These are phyloP conservation scores for Emberiza fucata DNA, from an alignment of 2,113 vertebrate species.

Conservation along the genomic window DNA sequence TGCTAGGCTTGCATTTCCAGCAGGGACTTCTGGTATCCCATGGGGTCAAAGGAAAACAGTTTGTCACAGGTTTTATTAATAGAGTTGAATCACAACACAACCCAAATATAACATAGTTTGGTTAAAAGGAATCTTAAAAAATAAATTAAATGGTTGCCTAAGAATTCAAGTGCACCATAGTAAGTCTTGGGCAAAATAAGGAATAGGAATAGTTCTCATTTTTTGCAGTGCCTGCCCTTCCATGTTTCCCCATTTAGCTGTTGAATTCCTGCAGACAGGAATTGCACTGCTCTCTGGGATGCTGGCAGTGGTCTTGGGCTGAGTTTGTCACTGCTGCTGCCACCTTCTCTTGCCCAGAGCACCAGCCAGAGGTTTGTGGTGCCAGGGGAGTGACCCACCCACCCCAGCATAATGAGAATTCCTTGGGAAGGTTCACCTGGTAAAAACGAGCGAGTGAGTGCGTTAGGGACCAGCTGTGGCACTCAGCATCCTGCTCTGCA, in stretches of 20 bases:
- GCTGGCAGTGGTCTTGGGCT: not conserved
- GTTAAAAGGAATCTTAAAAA: not conserved
- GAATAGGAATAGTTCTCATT: not conserved
- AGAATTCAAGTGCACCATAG: not conserved
- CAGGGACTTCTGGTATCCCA: not conserved
- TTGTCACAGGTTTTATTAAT: not conserved
- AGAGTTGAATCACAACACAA: not conserved
- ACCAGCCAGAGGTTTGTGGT: not conserved
- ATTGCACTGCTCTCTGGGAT: not conserved
- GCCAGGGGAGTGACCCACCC: not conserved
- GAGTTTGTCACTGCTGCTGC: not conserved
- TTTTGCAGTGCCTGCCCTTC: not conserved
- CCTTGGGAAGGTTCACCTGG: not conserved
- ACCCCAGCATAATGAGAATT: not conserved
- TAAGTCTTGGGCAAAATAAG: not conserved
- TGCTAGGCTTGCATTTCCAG: not conserved
- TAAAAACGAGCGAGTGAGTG: rapidly evolving
- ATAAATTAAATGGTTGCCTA: not conserved
- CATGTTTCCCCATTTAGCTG: not conserved
- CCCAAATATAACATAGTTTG: not conserved
- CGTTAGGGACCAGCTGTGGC: not conserved
- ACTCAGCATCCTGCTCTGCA: rapidly evolving
- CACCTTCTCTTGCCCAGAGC: not conserved
- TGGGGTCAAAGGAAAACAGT: not conserved
- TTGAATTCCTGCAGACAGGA: not conserved